A percentile compares a stretch with the other conserved stretches of the same genome.
Conservation (phyloP, 2,888 invertebrate genomes). For the Catocala nupta region DNA sequence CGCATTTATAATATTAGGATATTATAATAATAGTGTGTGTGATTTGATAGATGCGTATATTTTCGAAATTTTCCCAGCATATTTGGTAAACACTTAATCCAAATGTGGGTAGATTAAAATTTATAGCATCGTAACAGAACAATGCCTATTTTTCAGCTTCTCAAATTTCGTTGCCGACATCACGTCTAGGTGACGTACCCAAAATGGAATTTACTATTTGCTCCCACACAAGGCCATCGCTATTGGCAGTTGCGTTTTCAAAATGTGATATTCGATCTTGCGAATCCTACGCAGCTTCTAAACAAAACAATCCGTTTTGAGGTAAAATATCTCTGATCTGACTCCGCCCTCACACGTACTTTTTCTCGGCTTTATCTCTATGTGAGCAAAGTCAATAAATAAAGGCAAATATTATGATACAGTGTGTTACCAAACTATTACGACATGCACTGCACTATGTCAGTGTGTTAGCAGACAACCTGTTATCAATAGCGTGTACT, state of each 20-base stretch:
- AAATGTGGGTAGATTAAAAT: slow-evolving; percentile 14
- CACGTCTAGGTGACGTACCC: background rate
- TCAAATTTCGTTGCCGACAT: background rate
- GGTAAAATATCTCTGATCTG: too few species aligned
- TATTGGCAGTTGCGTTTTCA: background rate
- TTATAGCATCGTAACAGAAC: slow-evolving; percentile 17
- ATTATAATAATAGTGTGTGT: too few species aligned
- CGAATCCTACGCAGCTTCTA: slow-evolving; percentile 12
- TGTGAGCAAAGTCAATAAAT: slow-evolving; percentile 54
- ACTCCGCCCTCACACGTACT: background rate
- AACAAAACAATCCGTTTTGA: too few species aligned
- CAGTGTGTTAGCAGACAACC: slow-evolving; percentile 65
- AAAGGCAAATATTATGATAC: slow-evolving; percentile 57
- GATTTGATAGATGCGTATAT: too few species aligned
- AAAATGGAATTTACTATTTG: background rate
- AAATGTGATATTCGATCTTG: background rate
- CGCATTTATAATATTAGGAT: too few species aligned
- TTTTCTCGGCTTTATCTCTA: slow-evolving; percentile 37
- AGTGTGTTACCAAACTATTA: slow-evolving; percentile 66
- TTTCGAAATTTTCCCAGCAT: background rate
- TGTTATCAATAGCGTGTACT: slow-evolving; percentile 60
- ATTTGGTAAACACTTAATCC: background rate
- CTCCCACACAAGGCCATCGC: background rate
- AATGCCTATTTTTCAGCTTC: slow-evolving; percentile 19
- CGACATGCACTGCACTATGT: slow-evolving; percentile 65